Percentiles rank a stretch among this genome's conserved stretches.
phyloP scores from a whole-genome alignment of 2,797 vertebrate species.

The Enteromius argenteus region DNA sequence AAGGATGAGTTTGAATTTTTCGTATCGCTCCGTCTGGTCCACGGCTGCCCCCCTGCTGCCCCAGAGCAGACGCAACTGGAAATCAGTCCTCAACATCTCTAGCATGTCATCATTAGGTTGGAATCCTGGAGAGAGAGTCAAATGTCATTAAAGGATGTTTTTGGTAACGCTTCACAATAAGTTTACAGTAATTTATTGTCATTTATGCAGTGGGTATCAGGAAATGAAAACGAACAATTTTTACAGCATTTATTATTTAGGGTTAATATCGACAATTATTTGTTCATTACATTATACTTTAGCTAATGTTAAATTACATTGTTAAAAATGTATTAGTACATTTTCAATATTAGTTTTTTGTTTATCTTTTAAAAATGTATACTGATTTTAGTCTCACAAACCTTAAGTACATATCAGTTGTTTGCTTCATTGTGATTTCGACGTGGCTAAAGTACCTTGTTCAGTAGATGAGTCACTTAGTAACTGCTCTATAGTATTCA shows the following conservation, averaged over 20 bases:
- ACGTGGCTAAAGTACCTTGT: neutral
- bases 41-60: constrained; percentile 94
- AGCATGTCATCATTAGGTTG: constrained; percentile 87
- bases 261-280: neutral
- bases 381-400: neutral
- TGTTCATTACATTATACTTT: neutral
- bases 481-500: neutral
- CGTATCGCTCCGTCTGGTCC: constrained; percentile 90
- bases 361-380: neutral
- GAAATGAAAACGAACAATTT: neutral
- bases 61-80: constrained; percentile 95
- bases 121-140: constrained; percentile 79
- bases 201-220: neutral
- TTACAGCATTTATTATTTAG: neutral
- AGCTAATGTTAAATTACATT: neutral
- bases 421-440: neutral
- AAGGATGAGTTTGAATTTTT: constrained; percentile 96
- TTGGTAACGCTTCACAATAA: neutral
- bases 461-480: neutral
- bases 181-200: neutral
- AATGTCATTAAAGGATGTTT: neutral
- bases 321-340: neutral
- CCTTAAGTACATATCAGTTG: neutral
- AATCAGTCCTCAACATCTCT: constrained; percentile 95
- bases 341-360: neutral